phyloP scores from a whole-genome alignment of 2,888 invertebrate species.

The Perizoma affinitatum region DNA sequence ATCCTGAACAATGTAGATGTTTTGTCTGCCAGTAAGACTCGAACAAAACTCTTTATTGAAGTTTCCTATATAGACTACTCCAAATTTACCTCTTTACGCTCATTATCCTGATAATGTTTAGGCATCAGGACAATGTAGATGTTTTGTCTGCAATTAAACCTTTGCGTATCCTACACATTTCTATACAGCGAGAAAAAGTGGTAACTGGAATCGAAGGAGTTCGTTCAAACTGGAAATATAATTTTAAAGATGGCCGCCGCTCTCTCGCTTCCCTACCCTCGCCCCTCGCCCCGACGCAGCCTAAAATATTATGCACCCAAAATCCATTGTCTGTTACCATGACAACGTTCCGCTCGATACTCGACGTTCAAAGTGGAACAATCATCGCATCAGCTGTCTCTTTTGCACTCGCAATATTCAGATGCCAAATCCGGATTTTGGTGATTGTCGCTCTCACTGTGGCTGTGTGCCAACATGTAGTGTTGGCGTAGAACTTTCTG shows the following conservation, averaged over 20 bases:
- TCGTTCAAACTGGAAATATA: conserved; percentile 80
- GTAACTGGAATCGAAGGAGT: conserved; percentile 69
- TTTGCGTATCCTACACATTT: conserved; percentile 54
- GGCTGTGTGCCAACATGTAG: conserved; percentile 76
- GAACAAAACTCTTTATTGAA: too few relatives aligned
- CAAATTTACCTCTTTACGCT: too few relatives aligned
- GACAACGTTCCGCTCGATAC: conserved; percentile 81
- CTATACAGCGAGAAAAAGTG: conserved; percentile 60
- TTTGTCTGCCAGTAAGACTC: too few relatives aligned
- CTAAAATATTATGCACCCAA: conserved; percentile 85
- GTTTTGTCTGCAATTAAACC: conserved; percentile 36
- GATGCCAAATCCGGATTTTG: conserved; percentile 71
- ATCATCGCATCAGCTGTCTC: conserved; percentile 75
- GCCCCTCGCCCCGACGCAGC: conserved; percentile 71
- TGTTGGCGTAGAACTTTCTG: conserved; percentile 68
- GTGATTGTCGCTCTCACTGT: conserved; percentile 70
- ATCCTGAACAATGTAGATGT: too few relatives aligned
- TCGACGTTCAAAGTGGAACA: conserved; percentile 63
- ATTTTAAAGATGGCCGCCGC: conserved; percentile 83
- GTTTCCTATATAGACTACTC: too few relatives aligned
- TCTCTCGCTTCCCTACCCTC: conserved; percentile 63
- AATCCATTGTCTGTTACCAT: conserved; percentile 84
- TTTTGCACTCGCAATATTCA: conserved; percentile 69
- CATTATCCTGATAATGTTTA: too few relatives aligned
- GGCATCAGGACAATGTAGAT: conserved; percentile 9